phyloP scores from a whole-genome alignment of 2,113 vertebrate species.

The Hyperopisus bebe region DNA sequence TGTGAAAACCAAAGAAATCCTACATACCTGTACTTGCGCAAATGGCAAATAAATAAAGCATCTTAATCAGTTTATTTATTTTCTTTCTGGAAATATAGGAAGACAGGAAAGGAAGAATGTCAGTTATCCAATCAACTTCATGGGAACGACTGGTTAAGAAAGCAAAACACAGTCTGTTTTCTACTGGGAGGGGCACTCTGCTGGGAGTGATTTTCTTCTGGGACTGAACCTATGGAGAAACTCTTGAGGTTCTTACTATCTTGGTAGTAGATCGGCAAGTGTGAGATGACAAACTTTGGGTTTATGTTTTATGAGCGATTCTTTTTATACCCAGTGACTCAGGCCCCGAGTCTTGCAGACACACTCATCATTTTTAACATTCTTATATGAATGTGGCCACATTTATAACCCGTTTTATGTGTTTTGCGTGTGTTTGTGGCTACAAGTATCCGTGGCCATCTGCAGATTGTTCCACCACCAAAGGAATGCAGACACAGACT shows the following conservation, averaged over 20 bases:
- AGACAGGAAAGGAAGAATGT: not conserved
- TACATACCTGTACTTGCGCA: not conserved
- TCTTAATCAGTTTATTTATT: not conserved
- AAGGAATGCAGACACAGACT: not conserved
- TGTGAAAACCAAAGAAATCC: not conserved
- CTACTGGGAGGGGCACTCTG: not conserved
- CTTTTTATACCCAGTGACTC: not conserved
- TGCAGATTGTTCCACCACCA: not conserved
- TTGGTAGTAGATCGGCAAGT: not conserved
- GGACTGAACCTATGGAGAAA: not conserved
- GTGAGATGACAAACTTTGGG: not conserved
- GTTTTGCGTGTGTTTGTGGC: not conserved
- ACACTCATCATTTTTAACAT: not conserved
- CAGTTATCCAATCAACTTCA: conserved; percentile 3
- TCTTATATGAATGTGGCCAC: conserved; percentile 9
- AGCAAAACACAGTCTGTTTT: not conserved
- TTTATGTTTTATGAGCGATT: not conserved
- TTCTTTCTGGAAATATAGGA: not conserved
- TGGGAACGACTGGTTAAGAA: not conserved
- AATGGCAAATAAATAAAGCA: not conserved
- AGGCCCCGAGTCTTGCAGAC: not conserved
- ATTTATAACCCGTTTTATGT: not conserved
- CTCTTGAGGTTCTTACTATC: not conserved
- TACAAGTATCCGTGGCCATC: not conserved
- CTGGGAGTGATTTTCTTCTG: not conserved